Evolutionary conservation across 2,888 invertebrate species (phyloP).

Genomic region (Sipunculus nudus): DNA sequence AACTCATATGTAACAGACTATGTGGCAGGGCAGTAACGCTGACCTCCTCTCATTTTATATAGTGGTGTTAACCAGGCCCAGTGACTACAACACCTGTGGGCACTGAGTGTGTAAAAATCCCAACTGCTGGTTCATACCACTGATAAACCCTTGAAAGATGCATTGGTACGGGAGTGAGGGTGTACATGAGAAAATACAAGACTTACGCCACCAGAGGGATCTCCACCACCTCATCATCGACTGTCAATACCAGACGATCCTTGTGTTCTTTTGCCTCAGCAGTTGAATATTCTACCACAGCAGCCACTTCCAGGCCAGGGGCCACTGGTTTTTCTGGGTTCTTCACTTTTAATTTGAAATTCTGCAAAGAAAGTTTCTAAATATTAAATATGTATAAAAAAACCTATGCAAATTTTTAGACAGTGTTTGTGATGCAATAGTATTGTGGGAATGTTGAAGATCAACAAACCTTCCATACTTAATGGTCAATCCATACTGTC

Average conservation of each 20-base stretch:
- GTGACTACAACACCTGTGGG: no score
- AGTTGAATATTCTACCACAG: conserved; percentile 56
- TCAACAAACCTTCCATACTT: no score
- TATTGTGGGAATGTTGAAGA: no score
- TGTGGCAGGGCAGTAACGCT: no score
- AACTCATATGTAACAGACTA: no score
- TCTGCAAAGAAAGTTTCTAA: conserved; percentile 51
- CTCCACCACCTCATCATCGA: conserved; percentile 63
- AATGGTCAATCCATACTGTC: no score
- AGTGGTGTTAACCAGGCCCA: no score
- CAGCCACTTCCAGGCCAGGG: conserved; percentile 61
- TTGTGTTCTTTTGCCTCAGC: conserved; percentile 48
- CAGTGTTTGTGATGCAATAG: not conserved
- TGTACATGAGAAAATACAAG: not conserved
- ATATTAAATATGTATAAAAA: not conserved
- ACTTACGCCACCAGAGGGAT: conserved; percentile 52
- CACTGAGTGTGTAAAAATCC: no score
- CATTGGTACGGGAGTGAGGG: no score
- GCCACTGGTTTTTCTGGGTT: conserved; percentile 63
- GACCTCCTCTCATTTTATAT: no score
- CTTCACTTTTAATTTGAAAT: conserved; percentile 61
- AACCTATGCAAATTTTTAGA: not conserved
- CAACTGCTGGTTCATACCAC: no score
- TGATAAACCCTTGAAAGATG: no score
- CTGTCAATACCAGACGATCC: conserved; percentile 61